Evolutionary conservation across 2,113 vertebrate species (phyloP).

Genomic region (Fregata magnificens): DNA sequence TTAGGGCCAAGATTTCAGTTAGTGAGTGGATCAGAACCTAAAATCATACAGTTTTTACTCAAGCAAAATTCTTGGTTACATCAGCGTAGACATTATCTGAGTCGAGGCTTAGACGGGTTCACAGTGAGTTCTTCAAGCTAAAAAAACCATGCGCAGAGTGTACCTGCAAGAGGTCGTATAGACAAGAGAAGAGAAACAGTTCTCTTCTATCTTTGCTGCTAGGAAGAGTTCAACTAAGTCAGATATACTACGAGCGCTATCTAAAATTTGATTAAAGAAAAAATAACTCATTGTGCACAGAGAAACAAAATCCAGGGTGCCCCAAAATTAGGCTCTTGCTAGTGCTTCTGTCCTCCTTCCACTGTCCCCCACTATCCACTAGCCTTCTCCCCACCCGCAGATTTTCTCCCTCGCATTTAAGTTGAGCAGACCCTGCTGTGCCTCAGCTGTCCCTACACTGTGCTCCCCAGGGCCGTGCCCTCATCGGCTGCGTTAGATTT

Average conservation of each 20-base stretch:
- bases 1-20: background rate
- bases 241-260: fast-evolving
- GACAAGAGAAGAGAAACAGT: background rate
- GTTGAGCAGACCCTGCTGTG: background rate
- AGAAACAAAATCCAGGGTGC: background rate
- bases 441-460: background rate
- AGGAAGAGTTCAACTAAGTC: background rate
- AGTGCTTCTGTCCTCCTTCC: background rate
- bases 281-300: too few relatives aligned
- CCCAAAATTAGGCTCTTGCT: background rate
- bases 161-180: too few relatives aligned
- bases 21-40: background rate
- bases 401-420: fast-evolving
- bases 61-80: too few relatives aligned
- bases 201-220: background rate
- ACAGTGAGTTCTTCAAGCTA: background rate
- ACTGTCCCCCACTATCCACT: fast-evolving
- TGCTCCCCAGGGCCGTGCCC: background rate
- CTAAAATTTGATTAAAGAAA: background rate
- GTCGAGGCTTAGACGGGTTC: fast-evolving
- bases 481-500: fast-evolving
- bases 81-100: fast-evolving
- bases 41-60: background rate
- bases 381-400: background rate
- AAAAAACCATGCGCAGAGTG: fast-evolving